A percentile compares a stretch with the other conserved stretches of the same genome.
Conservation (phyloP, 2,888 invertebrate species). For the Eristalis tenax region DNA sequence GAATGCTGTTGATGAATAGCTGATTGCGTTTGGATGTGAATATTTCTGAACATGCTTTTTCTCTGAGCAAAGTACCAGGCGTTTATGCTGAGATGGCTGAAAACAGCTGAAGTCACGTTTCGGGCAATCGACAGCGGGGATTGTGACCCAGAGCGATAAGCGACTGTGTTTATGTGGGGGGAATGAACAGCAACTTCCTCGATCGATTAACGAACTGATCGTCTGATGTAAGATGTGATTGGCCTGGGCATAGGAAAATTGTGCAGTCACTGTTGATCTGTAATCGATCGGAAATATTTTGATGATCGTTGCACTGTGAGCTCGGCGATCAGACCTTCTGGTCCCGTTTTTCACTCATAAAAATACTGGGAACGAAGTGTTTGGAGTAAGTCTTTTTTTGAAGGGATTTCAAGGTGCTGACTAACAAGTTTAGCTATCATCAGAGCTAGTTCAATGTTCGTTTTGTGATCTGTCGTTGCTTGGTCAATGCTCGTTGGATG, state of each 20-base stretch:
- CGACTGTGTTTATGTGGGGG: not conserved
- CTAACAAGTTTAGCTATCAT: not conserved
- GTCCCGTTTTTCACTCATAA: not conserved
- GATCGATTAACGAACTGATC: not conserved
- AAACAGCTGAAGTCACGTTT: not conserved
- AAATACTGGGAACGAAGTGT: not conserved
- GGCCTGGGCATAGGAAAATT: not conserved
- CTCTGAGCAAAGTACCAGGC: not conserved
- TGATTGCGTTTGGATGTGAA: not conserved
- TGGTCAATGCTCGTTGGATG: not conserved
- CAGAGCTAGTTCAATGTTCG: not conserved
- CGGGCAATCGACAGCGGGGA: not conserved
- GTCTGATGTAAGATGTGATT: not conserved
- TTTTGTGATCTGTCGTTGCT: not conserved
- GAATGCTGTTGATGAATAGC: not conserved
- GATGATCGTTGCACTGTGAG: not conserved
- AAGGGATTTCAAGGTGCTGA: not conserved
- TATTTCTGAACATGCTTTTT: not conserved
- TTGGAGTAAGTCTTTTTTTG: not conserved
- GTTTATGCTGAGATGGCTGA: not conserved
- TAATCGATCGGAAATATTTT: not conserved
- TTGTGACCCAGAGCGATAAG: not conserved
- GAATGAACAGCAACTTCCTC: not conserved
- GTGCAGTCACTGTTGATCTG: not conserved
- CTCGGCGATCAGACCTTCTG: not conserved